These are phyloP conservation scores for Protophormia terraenovae DNA, from an alignment of 2,888 invertebrate species.

Conservation along the genomic window DNA sequence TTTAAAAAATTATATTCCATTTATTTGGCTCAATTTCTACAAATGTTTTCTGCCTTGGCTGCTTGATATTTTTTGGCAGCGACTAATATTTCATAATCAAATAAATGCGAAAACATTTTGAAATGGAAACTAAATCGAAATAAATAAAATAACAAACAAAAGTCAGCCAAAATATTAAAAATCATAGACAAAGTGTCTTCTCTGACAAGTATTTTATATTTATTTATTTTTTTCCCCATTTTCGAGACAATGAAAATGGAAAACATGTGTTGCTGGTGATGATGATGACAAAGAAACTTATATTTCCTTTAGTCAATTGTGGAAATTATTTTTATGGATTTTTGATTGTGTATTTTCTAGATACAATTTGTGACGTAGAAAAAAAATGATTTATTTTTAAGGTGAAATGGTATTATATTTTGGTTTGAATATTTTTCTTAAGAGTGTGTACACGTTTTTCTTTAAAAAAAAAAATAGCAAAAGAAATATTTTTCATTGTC, in stretches of 20 bases:
- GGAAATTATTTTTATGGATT: background rate
- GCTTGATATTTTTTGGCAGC: slow-evolving; percentile 10
- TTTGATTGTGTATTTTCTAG: background rate
- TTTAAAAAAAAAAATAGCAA: too few relatives aligned
- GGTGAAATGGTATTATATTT: too few relatives aligned
- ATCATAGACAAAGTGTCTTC: slow-evolving; percentile 46
- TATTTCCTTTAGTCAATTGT: background rate
- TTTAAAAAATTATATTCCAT: too few relatives aligned
- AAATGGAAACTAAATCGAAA: background rate
- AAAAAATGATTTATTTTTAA: background rate
- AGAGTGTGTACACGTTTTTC: too few relatives aligned
- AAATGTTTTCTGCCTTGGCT: background rate
- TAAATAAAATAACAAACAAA: background rate
- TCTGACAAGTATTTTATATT: background rate
- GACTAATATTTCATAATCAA: background rate
- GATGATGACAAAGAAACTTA: slow-evolving; percentile 3
- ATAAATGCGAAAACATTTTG: background rate
- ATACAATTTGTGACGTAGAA: background rate
- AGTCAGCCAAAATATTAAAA: background rate
- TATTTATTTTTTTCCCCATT: background rate
- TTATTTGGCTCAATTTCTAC: background rate
- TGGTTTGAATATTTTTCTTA: background rate
- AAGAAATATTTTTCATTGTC: too few relatives aligned
- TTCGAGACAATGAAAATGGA: background rate
- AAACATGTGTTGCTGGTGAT: slow-evolving; percentile 20